A percentile compares a stretch with the other conserved stretches of the same genome.
phyloP scores from a whole-genome alignment of 2,888 invertebrate species.

The Tetanocera ferruginea region DNA sequence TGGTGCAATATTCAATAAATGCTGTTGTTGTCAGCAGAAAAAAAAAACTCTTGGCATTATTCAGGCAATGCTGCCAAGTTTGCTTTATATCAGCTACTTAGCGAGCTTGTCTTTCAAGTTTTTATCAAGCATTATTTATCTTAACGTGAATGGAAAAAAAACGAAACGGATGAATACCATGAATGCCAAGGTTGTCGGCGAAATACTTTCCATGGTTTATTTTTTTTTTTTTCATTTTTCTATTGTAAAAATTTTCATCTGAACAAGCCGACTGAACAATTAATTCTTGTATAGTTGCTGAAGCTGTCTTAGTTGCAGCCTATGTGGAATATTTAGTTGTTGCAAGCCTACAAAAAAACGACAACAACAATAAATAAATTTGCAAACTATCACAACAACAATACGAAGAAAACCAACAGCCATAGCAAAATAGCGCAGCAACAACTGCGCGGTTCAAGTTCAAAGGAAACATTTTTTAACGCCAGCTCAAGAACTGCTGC shows the following conservation, averaged over 20 bases:
- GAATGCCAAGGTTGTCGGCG: slow-evolving; percentile 21
- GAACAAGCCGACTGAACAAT: slow-evolving; percentile 14
- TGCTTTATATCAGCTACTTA: not conserved
- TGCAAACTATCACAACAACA: slow-evolving; percentile 28
- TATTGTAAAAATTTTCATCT: not conserved
- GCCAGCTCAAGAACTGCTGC: no score
- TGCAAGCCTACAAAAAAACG: not conserved
- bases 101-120: not conserved
- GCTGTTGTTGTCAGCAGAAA: no score
- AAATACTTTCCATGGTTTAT: not conserved
- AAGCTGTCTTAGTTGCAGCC: not conserved
- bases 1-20: no score
- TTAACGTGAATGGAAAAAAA: not conserved
- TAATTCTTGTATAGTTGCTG: slow-evolving; percentile 1
- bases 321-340: not conserved
- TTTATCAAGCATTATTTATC: slow-evolving; percentile 9
- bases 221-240: not conserved
- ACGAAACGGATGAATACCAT: not conserved
- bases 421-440: not conserved
- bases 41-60: not conserved
- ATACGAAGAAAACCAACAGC: not conserved
- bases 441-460: slow-evolving; percentile 3
- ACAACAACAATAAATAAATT: slow-evolving; percentile 14
- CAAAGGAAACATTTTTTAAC: slow-evolving; percentile 22
- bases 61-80: not conserved